phyloP scores from a whole-genome alignment of 2,888 invertebrate species.

The Norana najaformis region DNA sequence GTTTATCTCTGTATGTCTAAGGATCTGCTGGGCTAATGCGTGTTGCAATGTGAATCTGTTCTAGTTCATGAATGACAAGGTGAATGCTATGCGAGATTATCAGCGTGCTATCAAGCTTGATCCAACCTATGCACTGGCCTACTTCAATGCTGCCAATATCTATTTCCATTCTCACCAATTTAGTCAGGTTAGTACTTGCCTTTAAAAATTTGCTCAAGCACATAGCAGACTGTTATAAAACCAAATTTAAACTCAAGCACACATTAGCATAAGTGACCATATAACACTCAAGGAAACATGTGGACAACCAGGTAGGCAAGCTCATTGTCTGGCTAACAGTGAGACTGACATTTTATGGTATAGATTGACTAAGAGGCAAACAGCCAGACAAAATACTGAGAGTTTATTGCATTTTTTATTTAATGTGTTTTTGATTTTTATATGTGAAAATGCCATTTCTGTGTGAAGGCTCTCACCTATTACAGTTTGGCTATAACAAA shows the following conservation, averaged over 20 bases:
- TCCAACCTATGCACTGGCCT: conserved; percentile 58
- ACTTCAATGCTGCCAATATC: conserved; percentile 62
- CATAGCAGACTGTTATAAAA: not conserved
- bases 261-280: not conserved
- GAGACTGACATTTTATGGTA: not conserved
- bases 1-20: not conserved
- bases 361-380: not conserved
- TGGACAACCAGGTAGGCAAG: not conserved
- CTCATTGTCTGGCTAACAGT: not conserved
- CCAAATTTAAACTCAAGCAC: not conserved
- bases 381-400: too few relatives aligned
- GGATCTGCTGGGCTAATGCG: not conserved
- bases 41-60: conserved; percentile 6
- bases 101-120: conserved; percentile 59
- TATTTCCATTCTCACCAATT: conserved; percentile 61
- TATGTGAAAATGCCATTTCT: not conserved
- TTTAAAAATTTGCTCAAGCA: not conserved
- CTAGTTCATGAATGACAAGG: conserved; percentile 60
- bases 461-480: conserved; percentile 57
- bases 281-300: not conserved
- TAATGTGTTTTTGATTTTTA: not conserved
- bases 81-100: conserved; percentile 62
- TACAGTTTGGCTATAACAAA: conserved; percentile 53
- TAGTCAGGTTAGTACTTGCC: conserved; percentile 52
- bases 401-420: not conserved